phyloP scores from a whole-genome alignment of 1,140 invertebrate genomes.

The Pentalonia nigronervosa region DNA sequence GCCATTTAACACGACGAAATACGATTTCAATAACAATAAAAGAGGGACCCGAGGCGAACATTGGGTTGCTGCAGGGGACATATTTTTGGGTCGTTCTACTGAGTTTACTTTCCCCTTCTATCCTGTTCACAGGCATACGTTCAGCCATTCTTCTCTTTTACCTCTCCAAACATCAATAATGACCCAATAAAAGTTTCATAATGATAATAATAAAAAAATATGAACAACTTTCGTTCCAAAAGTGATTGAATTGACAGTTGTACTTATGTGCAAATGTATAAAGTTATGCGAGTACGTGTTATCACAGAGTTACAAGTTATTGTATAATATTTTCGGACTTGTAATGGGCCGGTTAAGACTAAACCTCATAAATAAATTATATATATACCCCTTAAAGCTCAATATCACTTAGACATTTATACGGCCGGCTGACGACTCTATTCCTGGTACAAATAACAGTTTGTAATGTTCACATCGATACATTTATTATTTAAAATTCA shows the following conservation, averaged over 20 bases:
- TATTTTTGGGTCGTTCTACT: conserved; percentile 51
- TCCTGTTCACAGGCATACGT: not conserved
- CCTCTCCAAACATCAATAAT: conserved; percentile 47
- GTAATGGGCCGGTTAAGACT: not conserved
- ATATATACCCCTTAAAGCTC: not conserved
- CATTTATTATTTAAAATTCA: not conserved
- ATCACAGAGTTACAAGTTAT: not conserved
- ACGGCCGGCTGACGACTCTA: no score
- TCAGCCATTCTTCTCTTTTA: not conserved
- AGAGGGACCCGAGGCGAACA: conserved; percentile 24
- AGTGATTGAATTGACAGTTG: conserved; percentile 32
- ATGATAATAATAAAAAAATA: conserved; percentile 26
- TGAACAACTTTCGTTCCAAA: not conserved
- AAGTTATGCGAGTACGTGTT: not conserved
- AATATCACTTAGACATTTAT: not conserved
- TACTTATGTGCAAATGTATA: not conserved
- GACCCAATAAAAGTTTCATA: conserved; percentile 49
- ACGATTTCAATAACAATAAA: conserved; percentile 57
- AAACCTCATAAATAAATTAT: not conserved
- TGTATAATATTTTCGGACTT: not conserved
- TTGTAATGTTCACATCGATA: not conserved
- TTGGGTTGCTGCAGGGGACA: conserved; percentile 28
- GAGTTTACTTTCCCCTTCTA: conserved; percentile 20
- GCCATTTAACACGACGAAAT: conserved; percentile 56
- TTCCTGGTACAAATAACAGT: not conserved